Base-by-base conservation (phyloP, 2,113 vertebrate genomes). In the Carollia perspicillata region DNA sequence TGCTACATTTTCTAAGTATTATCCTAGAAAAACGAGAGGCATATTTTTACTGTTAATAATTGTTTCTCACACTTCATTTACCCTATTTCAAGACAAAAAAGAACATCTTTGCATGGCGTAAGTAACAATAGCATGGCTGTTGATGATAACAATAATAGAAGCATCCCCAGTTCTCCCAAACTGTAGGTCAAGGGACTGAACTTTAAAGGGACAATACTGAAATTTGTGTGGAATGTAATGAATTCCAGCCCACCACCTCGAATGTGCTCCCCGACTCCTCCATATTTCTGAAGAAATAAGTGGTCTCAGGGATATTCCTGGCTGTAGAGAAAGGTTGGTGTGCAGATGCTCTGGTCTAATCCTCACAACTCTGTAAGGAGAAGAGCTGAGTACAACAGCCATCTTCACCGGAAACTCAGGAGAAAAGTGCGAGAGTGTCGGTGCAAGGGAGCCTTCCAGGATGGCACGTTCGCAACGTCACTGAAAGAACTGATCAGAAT, bases 101-200 rank as follows among this genome's bases (percentile, higher is more conserved):
- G 86, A 88, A 85, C 26, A 69, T 81, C 90, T 93, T 94, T 51
- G 74, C 60, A 22, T 14, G 47, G 28, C 7, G 20, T 69, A 71
- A 91, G 92, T 90, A 93, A 88, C 80, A 94, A 84, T 42, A 63
- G 63, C 63, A 58, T 40, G 14, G 22, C 49, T 44, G 42, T 93
- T 87, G 80, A 93, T 86, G 63, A 71, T 83, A 79, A 55, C 35
- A 47, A 44, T 37, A 66, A 89, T 30, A 71, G 93, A 71, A 93
- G 75, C 77, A 69, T 51, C 77, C 40, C 92, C n/a, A 79, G 49
- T 65, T 95, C 40, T 85, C 60, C 49, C 72, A 83, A 90, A 87
- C 58, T 60, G 30, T 8, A 72, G 68, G 42, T 65, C 80, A 74
- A 74, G 75, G 40, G 11, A 40, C 51, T 92, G 55, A 60, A 87